These are phyloP conservation scores for Phrynocephalus guinanensis DNA, from an alignment of 2,797 vertebrate species.

Conservation along the genomic window DNA sequence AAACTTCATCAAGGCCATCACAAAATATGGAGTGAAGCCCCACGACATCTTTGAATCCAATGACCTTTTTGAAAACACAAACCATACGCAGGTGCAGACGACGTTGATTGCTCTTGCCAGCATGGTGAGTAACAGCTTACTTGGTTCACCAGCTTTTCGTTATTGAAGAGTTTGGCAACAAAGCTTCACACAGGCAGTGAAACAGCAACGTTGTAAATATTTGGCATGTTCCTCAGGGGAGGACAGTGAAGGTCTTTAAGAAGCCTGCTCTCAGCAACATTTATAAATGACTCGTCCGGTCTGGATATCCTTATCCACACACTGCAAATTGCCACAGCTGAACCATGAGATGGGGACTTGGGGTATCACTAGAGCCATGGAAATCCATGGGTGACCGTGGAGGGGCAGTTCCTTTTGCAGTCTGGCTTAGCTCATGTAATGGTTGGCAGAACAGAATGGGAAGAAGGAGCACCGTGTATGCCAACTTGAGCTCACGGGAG, in stretches of 20 bases:
- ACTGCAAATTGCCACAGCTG: neutral
- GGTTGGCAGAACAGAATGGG: neutral
- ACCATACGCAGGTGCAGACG: conserved; percentile 94
- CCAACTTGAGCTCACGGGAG: neutral
- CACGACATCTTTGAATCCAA: conserved; percentile 97
- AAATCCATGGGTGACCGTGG: neutral
- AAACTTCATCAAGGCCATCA: conserved; percentile 92
- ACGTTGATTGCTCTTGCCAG: conserved; percentile 92
- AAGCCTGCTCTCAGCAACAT: neutral
- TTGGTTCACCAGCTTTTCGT: no score
- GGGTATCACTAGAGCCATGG: neutral
- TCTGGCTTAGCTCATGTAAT: neutral
- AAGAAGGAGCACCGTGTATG: neutral
- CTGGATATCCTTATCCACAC: neutral
- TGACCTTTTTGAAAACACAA: conserved; percentile 94
- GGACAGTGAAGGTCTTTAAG: neutral
- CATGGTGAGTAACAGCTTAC: conserved; percentile 82
- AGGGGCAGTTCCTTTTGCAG: neutral
- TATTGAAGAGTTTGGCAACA: no score
- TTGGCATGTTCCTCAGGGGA: neutral
- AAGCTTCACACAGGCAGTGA: neutral
- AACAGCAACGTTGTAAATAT: neutral
- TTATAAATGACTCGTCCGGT: neutral
- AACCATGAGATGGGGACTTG: neutral
- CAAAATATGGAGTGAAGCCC: conserved; percentile 88